phyloP scores from a whole-genome alignment of 2,113 vertebrate genomes.

The Sturnus vulgaris region DNA sequence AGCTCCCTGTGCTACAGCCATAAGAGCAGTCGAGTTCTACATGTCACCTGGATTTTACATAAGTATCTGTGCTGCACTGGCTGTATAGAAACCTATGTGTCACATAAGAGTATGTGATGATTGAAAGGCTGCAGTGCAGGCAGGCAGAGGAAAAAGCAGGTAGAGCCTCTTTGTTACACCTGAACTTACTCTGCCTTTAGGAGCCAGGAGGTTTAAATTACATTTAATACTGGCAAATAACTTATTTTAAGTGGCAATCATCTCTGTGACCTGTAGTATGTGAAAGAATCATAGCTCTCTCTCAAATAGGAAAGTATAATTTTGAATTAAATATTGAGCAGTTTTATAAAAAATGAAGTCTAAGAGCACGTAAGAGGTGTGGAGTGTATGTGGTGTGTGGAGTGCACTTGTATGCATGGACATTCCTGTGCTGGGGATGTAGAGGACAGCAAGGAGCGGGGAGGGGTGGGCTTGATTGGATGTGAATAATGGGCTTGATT shows the following conservation, averaged over 20 bases:
- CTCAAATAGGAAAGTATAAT: background rate
- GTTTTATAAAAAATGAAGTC: background rate
- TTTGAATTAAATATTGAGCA: background rate
- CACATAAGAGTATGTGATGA: background rate
- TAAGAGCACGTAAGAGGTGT: background rate
- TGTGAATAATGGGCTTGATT: slow-evolving; percentile 63
- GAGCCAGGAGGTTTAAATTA: background rate
- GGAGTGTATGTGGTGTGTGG: background rate
- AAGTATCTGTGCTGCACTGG: background rate
- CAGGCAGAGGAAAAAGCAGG: background rate
- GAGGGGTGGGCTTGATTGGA: slow-evolving; percentile 37
- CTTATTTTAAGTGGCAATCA: background rate
- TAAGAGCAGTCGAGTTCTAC: background rate
- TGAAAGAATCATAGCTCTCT: background rate
- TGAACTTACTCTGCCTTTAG: background rate
- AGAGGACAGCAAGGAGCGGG: background rate
- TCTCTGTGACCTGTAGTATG: background rate
- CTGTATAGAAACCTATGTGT: background rate
- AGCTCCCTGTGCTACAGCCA: background rate
- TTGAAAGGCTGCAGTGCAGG: background rate
- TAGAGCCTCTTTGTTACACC: background rate
- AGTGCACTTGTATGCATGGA: background rate
- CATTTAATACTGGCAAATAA: background rate
- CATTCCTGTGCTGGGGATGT: background rate
- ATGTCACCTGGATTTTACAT: background rate